Conservation (phyloP, 2,113 vertebrate species). For the Stegastes partitus region DNA sequence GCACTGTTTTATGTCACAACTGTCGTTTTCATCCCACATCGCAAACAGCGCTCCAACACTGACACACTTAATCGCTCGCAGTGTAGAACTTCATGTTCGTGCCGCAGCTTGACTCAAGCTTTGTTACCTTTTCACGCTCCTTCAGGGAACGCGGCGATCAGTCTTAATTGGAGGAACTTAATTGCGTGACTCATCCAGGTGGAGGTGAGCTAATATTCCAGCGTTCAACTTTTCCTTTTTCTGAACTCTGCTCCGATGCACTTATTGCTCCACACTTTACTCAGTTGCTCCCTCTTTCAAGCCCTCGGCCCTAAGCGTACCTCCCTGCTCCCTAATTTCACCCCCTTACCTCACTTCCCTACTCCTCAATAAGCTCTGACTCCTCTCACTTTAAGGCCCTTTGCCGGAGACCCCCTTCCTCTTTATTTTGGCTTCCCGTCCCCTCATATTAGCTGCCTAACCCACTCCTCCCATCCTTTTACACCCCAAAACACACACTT, state of each 20-base stretch:
- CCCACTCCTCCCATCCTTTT: conserved; percentile 33
- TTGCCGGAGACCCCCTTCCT: conserved; percentile 46
- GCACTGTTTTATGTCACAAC: background rate
- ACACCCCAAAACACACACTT: background rate
- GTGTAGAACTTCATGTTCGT: background rate
- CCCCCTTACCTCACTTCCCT: conserved; percentile 57
- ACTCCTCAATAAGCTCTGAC: conserved; percentile 39
- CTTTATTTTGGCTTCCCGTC: conserved; percentile 54
- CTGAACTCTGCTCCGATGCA: conserved; percentile 3
- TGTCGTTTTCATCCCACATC: conserved; percentile 12
- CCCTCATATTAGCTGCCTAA: conserved; percentile 34
- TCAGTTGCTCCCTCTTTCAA: conserved; percentile 2
- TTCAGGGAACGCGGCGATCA: conserved; percentile 8
- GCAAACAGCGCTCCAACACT: background rate
- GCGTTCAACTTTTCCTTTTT: conserved; percentile 34
- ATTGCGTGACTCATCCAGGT: conserved; percentile 57
- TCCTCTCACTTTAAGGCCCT: conserved; percentile 51
- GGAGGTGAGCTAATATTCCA: conserved; percentile 42
- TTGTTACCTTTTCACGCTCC: background rate
- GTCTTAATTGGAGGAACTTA: conserved; percentile 22
- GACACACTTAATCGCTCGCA: background rate
- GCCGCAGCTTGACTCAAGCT: conserved; percentile 5
- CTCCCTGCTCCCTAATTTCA: conserved; percentile 31
- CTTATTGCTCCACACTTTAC: background rate
- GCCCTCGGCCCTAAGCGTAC: conserved; percentile 16